Conservation (phyloP, 2,888 invertebrate species). For the Trichacis sp. region DNA sequence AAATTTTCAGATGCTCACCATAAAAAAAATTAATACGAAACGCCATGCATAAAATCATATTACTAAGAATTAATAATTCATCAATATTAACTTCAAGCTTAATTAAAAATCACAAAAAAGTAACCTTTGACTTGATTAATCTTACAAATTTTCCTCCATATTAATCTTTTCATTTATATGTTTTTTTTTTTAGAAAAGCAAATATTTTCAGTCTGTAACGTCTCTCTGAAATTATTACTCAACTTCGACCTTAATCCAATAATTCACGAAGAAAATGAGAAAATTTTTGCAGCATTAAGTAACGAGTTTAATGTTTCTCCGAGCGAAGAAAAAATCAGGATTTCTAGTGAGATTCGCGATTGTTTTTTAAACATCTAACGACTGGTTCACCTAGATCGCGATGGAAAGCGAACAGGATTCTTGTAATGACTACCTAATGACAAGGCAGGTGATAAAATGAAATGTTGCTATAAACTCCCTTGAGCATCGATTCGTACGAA, state of each 20-base stretch:
- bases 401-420: conserved; percentile 26
- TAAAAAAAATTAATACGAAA: no score
- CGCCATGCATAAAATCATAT: no score
- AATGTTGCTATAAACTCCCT: background rate
- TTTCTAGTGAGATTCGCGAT: conserved; percentile 13
- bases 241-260: background rate
- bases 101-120: no score
- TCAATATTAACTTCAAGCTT: no score
- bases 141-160: no score
- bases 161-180: no score
- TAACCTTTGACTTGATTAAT: no score
- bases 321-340: conserved; percentile 6
- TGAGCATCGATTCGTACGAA: background rate
- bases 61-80: no score
- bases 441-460: conserved; percentile 11
- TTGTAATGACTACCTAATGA: conserved; percentile 13
- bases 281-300: background rate
- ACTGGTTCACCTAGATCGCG: conserved; percentile 22
- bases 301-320: conserved; percentile 2
- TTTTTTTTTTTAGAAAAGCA: no score
- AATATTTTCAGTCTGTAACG: no score
- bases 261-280: background rate
- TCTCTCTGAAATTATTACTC: no score
- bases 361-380: conserved; percentile 6
- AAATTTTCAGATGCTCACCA: no score